Base-by-base conservation (phyloP, 2,797 vertebrate genomes). In the Sylvilagus floridanus region DNA sequence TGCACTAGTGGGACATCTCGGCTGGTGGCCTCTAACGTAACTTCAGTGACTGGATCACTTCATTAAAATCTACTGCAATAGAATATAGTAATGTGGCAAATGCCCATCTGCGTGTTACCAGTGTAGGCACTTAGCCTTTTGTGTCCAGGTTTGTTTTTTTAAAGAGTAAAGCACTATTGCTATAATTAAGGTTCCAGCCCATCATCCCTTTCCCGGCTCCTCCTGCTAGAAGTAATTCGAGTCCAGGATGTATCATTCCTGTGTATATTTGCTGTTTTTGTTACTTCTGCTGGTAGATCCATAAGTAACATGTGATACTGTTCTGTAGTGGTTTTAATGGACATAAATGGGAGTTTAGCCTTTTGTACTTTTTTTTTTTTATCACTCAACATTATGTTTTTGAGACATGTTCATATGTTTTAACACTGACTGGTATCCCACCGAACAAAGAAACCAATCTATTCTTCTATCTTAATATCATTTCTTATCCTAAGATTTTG, bases 401-500 rank as follows among this genome's bases (percentile, higher is more conserved):
- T 65, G 54, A 91, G 78, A 76, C 72, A 4, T 84, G n/a, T 76
- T 95, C 22, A 91, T 88, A 60, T 9, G 75, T 95, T 94, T 90
- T 69, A 94, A 42, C n/a, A 78, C 54, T 90, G n/a, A 94, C 65
- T 84, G 17, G 26, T 79, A 71, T 66, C 50, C 42, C n/a, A 77
- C 35, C 73, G 28, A 83, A 68, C 63, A 52, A 75, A 62, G 16
- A 68, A 84, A 73, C 35, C 52, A 84, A 30, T 77, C 90, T 78
- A 72, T 92, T 89, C 0, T 92, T 91, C 10, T 83, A 78, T 75
- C 81, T 54, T 76, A 37, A 71, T 84, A 60, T 57, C 35, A 89
- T 87, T 92, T 93, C 47, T 90, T 78, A 79, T 75, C 65, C 35
- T 84, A 90, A 77, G 37, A 88, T 68, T 92, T 72, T 96, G 68